Conservation (phyloP, 2,888 invertebrate species). For the Andrena camellia region DNA sequence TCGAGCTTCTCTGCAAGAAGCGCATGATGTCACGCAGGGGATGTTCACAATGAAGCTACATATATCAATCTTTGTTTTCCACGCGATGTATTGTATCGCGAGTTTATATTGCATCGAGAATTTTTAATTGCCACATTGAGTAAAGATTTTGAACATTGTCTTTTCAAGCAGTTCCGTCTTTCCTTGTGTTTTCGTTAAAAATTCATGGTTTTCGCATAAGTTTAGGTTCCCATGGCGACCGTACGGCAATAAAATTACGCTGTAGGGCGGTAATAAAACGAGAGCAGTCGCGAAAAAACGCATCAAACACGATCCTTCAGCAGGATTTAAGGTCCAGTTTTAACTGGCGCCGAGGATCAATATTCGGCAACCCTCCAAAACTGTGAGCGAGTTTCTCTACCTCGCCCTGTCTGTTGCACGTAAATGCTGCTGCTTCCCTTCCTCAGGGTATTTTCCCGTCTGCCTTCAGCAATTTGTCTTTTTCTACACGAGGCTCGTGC, state of each 20-base stretch:
- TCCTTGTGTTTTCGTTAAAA: no score
- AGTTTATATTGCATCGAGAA: no score
- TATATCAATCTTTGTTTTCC: no score
- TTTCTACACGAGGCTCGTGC: constrained; percentile 29
- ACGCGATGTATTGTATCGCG: no score
- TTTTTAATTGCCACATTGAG: not conserved
- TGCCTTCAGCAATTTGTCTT: constrained; percentile 25
- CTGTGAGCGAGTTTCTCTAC: constrained; percentile 71
- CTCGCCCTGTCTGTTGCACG: constrained; percentile 19
- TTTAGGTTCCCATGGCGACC: not conserved
- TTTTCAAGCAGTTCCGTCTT: not conserved
- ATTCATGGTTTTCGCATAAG: not conserved
- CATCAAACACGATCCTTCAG: constrained; percentile 35
- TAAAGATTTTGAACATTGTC: no score
- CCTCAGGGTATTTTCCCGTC: constrained; percentile 22
- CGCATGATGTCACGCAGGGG: no score
- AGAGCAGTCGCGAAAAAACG: constrained; percentile 11
- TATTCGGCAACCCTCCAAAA: constrained; percentile 81
- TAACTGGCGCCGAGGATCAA: constrained; percentile 75
- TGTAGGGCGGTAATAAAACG: not conserved
- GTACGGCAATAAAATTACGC: not conserved
- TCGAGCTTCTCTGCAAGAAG: no score
- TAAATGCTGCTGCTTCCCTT: constrained; percentile 48
- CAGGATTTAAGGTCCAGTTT: constrained; percentile 60
- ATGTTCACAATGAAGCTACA: no score